phyloP scores from a whole-genome alignment of 2,797 vertebrate genomes.

The Decapterus maruadsi region DNA sequence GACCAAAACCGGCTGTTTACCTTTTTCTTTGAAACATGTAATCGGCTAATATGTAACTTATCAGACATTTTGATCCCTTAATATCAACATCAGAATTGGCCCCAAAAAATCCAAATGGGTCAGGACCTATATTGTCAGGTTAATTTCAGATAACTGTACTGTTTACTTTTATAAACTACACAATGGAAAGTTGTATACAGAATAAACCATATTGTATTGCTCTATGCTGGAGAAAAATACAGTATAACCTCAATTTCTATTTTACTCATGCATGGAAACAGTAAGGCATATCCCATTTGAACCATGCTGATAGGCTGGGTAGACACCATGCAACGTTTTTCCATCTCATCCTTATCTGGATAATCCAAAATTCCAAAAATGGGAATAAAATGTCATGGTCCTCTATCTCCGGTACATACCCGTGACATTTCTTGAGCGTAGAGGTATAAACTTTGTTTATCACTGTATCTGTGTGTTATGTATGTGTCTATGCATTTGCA shows the following conservation, averaged over 20 bases:
- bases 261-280: slow-evolving; percentile 49
- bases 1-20: too few relatives aligned
- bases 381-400: slow-evolving; percentile 76
- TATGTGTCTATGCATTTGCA: slow-evolving; percentile 15
- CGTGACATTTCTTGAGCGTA: slow-evolving; percentile 72
- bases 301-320: slow-evolving; percentile 60
- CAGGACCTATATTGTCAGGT: neutral
- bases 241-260: slow-evolving; percentile 44
- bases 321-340: slow-evolving; percentile 56
- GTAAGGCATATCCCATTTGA: slow-evolving; percentile 66
- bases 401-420: slow-evolving; percentile 68
- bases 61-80: too few relatives aligned
- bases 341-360: slow-evolving; percentile 71
- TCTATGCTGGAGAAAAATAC: neutral
- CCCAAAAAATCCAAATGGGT: too few relatives aligned
- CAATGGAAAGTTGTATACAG: neutral
- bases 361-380: slow-evolving; percentile 71
- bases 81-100: too few relatives aligned
- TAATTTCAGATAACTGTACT: neutral
- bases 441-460: slow-evolving; percentile 67
- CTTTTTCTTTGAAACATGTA: too few relatives aligned
- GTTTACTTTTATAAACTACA: neutral
- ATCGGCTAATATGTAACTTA: too few relatives aligned
- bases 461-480: slow-evolving; percentile 34
- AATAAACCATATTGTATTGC: neutral